Evolutionary conservation across 2,113 vertebrate genomes (phyloP).

Genomic region (Burhinus bistriatus): DNA sequence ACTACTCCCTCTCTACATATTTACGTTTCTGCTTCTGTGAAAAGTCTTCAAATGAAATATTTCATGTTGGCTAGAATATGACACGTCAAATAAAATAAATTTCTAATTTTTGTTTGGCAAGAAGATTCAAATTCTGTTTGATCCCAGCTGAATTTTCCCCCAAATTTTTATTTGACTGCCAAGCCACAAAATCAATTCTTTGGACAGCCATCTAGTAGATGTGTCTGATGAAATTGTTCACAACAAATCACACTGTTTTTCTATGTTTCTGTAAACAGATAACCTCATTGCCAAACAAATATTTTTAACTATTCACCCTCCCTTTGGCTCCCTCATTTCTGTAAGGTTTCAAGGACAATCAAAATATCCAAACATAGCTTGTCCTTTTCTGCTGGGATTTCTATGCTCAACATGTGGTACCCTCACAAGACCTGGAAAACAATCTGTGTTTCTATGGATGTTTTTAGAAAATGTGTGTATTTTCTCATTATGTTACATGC

Average conservation of each 20-base stretch:
- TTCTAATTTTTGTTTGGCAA: background rate
- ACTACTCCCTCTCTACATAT: background rate
- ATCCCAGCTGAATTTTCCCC: background rate
- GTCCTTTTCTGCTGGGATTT: background rate
- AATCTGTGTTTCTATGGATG: background rate
- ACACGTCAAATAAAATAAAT: background rate
- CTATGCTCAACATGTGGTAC: background rate
- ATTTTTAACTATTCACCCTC: background rate
- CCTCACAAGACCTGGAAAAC: background rate
- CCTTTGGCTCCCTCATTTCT: background rate
- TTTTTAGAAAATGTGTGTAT: background rate
- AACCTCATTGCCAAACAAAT: background rate
- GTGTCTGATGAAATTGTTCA: background rate
- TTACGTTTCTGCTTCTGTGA: background rate
- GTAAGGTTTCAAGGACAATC: background rate
- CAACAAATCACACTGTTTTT: background rate
- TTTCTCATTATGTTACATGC: background rate
- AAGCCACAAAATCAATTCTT: background rate
- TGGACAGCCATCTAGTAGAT: background rate
- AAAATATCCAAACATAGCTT: background rate
- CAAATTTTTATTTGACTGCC: background rate
- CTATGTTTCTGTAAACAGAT: background rate
- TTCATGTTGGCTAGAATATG: background rate
- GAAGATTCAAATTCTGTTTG: background rate
- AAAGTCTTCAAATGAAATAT: background rate